Conservation (phyloP, 2,797 vertebrate species). For the Epinephelus malabaricus region DNA sequence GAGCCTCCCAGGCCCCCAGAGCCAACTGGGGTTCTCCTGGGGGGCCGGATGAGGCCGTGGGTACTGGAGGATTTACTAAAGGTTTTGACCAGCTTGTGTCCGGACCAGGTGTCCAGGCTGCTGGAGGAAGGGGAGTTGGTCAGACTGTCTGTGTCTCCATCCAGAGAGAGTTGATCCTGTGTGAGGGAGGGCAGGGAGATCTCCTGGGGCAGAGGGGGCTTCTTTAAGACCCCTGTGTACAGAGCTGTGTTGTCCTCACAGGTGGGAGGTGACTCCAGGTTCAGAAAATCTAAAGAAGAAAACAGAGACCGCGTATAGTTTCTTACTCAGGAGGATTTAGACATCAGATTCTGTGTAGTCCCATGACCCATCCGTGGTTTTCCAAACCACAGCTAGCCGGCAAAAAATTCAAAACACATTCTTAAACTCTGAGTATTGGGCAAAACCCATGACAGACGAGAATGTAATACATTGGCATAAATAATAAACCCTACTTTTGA, state of each 20-base stretch:
- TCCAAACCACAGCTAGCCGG: conserved; percentile 33
- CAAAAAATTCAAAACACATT: conserved; percentile 52
- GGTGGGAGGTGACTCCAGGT: conserved; percentile 85
- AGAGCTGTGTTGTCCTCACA: conserved; percentile 92
- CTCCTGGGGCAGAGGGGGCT: conserved; percentile 86
- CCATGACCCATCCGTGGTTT: conserved; percentile 44
- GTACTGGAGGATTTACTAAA: conserved; percentile 91
- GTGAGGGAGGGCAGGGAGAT: conserved; percentile 87
- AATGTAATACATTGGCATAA: neutral
- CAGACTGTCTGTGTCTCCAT: conserved; percentile 90
- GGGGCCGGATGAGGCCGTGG: conserved; percentile 94
- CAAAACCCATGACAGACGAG: conserved; percentile 32
- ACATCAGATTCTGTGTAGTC: conserved; percentile 25
- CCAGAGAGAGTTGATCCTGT: conserved; percentile 87
- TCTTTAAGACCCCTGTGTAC: conserved; percentile 96
- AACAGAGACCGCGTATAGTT: conserved; percentile 5
- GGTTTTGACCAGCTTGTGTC: conserved; percentile 94
- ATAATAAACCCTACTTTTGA: neutral
- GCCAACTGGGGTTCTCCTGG: conserved; percentile 86
- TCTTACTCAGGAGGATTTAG: conserved; percentile 24
- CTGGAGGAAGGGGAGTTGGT: conserved; percentile 93
- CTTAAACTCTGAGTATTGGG: conserved; percentile 41
- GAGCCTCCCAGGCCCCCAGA: conserved; percentile 78
- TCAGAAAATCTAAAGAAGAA: conserved; percentile 85
- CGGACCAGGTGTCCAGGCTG: conserved; percentile 94